These are phyloP conservation scores for Oxytorus armatus DNA, from an alignment of 2,888 invertebrate genomes.

Conservation along the genomic window DNA sequence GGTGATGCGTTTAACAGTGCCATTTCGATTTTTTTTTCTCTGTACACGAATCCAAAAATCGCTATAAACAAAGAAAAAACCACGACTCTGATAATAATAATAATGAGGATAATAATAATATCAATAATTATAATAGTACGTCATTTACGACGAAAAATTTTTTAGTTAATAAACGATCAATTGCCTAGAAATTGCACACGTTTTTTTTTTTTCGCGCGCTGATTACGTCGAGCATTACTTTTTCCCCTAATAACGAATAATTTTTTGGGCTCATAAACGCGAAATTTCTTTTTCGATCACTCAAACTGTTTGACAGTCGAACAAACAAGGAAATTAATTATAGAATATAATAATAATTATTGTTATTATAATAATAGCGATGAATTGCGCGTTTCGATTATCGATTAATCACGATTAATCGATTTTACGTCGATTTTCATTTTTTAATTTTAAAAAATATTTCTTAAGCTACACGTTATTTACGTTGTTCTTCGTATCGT, in stretches of 20 bases:
- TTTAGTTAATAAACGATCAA: slow-evolving; percentile 45
- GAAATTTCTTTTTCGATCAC: not conserved
- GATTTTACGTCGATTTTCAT: not conserved
- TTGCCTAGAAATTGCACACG: slow-evolving; percentile 54
- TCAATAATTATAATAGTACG: slow-evolving; percentile 22
- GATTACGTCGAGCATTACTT: not conserved
- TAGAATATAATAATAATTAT: not conserved
- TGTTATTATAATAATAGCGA: slow-evolving; percentile 29
- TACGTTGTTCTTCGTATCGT: slow-evolving; percentile 15
- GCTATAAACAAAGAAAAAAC: slow-evolving; percentile 32
- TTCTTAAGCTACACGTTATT: slow-evolving; percentile 33
- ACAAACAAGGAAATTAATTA: slow-evolving; percentile 8
- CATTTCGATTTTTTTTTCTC: slow-evolving; percentile 46
- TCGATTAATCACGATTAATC: slow-evolving; percentile 19
- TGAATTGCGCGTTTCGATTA: slow-evolving; percentile 29
- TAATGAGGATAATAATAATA: slow-evolving; percentile 51
- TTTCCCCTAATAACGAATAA: not conserved
- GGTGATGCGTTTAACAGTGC: slow-evolving; percentile 65
- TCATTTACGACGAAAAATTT: slow-evolving; percentile 36
- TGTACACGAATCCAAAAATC: slow-evolving; percentile 55
- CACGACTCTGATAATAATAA: slow-evolving; percentile 53
- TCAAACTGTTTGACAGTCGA: slow-evolving; percentile 19
- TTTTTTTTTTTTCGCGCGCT: slow-evolving; percentile 11
- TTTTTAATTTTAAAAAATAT: slow-evolving; percentile 47
- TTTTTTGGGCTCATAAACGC: not conserved